phyloP scores from a whole-genome alignment of 2,113 vertebrate species.

The Lagopus leucura region DNA sequence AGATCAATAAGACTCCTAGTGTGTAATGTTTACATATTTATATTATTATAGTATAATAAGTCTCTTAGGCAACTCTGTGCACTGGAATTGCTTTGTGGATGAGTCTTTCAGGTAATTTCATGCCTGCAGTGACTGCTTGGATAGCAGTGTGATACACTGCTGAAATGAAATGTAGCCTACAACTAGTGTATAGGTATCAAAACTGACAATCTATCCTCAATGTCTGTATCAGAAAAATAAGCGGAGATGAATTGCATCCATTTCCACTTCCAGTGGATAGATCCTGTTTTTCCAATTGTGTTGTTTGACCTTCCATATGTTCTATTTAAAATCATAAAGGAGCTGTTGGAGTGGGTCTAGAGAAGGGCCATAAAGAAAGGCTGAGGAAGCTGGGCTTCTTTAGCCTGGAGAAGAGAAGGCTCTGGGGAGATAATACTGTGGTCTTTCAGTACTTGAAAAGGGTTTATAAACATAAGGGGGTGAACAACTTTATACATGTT shows the following conservation, averaged over 20 bases:
- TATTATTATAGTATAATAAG: conserved; percentile 51
- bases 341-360: no score
- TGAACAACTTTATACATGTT: no score
- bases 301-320: not conserved
- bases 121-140: not conserved
- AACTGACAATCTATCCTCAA: conserved; percentile 23
- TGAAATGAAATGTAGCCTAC: conserved; percentile 50
- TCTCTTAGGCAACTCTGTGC: conserved; percentile 18
- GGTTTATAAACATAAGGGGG: no score
- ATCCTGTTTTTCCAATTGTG: not conserved
- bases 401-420: no score
- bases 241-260: not conserved
- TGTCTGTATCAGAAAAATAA: conserved; percentile 66
- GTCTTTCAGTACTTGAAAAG: no score
- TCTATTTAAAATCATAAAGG: not conserved
- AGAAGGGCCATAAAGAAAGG: no score
- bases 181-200: conserved; percentile 5
- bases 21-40: conserved; percentile 63
- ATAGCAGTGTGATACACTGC: conserved; percentile 19
- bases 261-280: not conserved
- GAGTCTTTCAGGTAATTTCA: conserved; percentile 40
- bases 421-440: no score
- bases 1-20: conserved; percentile 42
- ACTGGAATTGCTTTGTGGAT: conserved; percentile 40
- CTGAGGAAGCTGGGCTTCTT: no score